phyloP scores from a whole-genome alignment of 35 echinoderm and acorn worm genomes.

The Amphiura filiformis region DNA sequence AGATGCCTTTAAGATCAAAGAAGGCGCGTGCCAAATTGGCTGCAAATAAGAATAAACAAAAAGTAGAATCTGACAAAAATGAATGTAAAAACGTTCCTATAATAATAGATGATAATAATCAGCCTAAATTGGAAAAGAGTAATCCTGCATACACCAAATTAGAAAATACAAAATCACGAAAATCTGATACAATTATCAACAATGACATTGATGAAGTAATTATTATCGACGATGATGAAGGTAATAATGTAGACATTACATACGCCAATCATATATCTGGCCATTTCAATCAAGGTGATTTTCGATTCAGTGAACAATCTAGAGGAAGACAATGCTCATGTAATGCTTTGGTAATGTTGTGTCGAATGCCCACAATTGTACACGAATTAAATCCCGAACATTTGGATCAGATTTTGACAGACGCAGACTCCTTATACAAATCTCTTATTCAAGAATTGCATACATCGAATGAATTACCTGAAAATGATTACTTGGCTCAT shows the following conservation, averaged over 20 bases:
- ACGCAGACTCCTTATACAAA: neutral
- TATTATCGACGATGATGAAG: neutral
- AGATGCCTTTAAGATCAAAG: no score
- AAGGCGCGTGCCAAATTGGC: no score
- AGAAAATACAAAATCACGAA: no score
- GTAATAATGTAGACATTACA: neutral
- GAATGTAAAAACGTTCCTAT: no score
- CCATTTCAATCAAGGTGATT: slow-evolving; percentile 10
- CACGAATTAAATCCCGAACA: neutral
- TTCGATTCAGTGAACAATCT: slow-evolving; percentile 16
- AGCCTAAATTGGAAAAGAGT: no score
- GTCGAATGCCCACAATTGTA: neutral
- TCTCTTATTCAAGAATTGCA: neutral
- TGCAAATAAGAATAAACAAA: no score
- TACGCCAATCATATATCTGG: neutral
- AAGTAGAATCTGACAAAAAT: no score
- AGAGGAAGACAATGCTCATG: slow-evolving; percentile 1
- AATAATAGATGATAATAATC: no score
- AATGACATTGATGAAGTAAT: neutral
- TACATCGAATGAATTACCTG: neutral
- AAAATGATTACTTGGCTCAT: neutral
- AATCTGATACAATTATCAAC: no score
- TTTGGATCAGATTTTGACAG: slow-evolving; percentile 8
- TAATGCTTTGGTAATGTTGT: slow-evolving; percentile 18
- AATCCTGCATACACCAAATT: no score